Base-by-base conservation (phyloP, 2,113 vertebrate genomes). In the Scytalopus superciliaris region DNA sequence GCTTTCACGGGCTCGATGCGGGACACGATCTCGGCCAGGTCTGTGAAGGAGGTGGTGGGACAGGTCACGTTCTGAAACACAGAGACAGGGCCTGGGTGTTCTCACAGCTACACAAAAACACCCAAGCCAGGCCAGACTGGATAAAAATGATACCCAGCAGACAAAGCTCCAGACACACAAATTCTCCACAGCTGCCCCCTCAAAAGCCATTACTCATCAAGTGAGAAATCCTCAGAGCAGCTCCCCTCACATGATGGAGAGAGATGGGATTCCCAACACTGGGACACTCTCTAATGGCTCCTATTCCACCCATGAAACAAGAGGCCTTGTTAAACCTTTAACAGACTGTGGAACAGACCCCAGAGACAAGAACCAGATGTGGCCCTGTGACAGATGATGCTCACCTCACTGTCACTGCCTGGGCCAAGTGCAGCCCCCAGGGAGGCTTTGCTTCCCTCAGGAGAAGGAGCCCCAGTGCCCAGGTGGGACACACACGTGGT, bases 1-100 rank as follows among this genome's bases (percentile, higher is more conserved):
- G 98, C 92, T 82, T 99, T 99, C 79, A 98, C 98, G 0, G 99
- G 99, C 94, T 99, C 99, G 1, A 99, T 99, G 64, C 99, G 97
- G 3, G 99, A 99, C 91, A 99, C 99, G 0, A 99, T 99, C 97
- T 99, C 99, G 0, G 99, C 99, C 80, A 99, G 98, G 97, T 99
- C 99, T 1, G 99, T 99, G 96, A 99, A 99, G 47, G 98, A 99
- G 47, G 99, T 98, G 3, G 97, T 99, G n/a, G 99, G 99, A 96
- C 98, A 99, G 30, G 98, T 98, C 95, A 98, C 96, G 18, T 98
- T 97, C 99, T 99, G 98, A 30, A 94, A 96, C 37, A 88, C 68
- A 95, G 59, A 0, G 1, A 12, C 2, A 35, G 4, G 19, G 4
- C 33, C 14, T 15, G 33, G 53, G 19, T 7, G 14, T 4, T n/a